phyloP scores from a whole-genome alignment of 2,113 vertebrate genomes.

The Eulemur rufifrons region DNA sequence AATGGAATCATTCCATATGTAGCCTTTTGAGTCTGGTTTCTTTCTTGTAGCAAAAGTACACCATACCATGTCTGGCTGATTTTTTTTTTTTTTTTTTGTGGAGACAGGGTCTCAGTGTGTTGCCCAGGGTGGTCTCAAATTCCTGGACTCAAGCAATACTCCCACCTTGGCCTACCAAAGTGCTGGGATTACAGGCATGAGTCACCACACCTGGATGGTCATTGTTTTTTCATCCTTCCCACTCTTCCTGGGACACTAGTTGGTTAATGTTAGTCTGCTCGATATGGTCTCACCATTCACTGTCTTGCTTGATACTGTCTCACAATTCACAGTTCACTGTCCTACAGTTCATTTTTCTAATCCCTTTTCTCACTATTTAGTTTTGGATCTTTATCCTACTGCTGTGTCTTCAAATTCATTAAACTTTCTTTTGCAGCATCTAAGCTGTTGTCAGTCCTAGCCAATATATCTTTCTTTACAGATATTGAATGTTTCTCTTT shows the following conservation, averaged over 20 bases:
- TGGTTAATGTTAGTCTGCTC: not conserved
- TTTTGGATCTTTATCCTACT: not conserved
- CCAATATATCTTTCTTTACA: not conserved
- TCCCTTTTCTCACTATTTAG: not conserved
- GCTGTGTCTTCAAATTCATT: not conserved
- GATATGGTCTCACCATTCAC: not conserved
- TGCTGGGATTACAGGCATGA: too few relatives aligned
- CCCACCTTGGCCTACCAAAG: too few relatives aligned
- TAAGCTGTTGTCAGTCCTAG: not conserved
- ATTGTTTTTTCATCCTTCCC: not conserved
- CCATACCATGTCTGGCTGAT: not conserved
- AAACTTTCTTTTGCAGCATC: not conserved
- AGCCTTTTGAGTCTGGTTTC: not conserved
- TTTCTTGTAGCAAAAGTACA: not conserved
- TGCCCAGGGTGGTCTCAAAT: too few relatives aligned
- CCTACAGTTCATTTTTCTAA: not conserved
- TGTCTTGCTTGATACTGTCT: not conserved
- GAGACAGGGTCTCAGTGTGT: too few relatives aligned
- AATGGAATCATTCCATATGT: not conserved
- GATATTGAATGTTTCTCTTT: slow-evolving; percentile 3
- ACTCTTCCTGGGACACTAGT: not conserved
- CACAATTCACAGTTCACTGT: not conserved
- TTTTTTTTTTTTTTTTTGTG: too few relatives aligned
- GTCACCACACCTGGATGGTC: not conserved
- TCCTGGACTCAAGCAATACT: too few relatives aligned